Base-by-base conservation (phyloP, 2,888 invertebrate genomes). In the Metellina segmentata region DNA sequence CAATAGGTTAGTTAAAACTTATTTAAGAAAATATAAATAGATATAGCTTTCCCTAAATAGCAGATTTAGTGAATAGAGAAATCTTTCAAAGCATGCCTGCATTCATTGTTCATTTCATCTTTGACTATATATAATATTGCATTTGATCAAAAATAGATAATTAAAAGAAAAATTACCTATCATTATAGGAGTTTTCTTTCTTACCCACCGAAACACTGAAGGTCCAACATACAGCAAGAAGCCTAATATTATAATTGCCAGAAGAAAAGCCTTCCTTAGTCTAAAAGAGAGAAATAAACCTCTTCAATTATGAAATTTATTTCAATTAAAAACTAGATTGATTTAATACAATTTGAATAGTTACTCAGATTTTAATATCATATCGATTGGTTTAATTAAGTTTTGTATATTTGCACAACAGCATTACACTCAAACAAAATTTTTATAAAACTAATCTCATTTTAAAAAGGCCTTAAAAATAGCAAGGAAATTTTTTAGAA, bases 161-260 rank as follows among this genome's bases (percentile, higher is more conserved):
- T 71, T 1, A n/a, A 51, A 49, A 82, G n/a, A 49, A 86, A 34
- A 34, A 34, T 34, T 85, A 93, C 93, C 93, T 81, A 92, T 91
- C 92, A 93, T 93, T 61, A 91, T 75, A 95, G 95, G 92, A 95
- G 95, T 91, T 96, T 95, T 52, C 95, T 95, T 91, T 95, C 94
- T 71, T 94, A 95, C 94, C 96, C 96, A 96, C 93, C 96, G 96
- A 94, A 96, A 95, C 48, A 97, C 94, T 53, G 96, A 95, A 69
- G 97, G 97, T 79, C 97, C 96, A 79, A 96, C 94, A 94, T 97
- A 97, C 7, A 97, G 94, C 72, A 96, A 94, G 85, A 97, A 95
- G 51, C 93, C 90, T 70, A 90, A 87, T 16, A 91, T 71, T 52
- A 93, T 82, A 16, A 93, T 61, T 8, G 92, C 79, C 49, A 93